These are phyloP conservation scores for Leptoteleia sp. DNA, from an alignment of 1,140 invertebrate genomes.

Conservation along the genomic window DNA sequence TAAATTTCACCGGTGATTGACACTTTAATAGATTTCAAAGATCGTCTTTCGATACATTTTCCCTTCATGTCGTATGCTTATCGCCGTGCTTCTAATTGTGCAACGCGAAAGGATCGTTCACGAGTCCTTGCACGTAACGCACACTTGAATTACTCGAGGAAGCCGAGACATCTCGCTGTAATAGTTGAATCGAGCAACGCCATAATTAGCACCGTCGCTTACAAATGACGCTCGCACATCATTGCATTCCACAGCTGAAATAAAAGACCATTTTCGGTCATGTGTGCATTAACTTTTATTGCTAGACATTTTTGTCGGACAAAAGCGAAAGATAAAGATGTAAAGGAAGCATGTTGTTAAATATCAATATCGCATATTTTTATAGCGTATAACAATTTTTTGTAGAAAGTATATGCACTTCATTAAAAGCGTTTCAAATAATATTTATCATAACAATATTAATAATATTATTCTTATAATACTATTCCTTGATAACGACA, in stretches of 20 bases:
- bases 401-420: too few species aligned
- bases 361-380: slow-evolving; percentile 19
- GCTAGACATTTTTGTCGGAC: neutral
- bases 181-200: slow-evolving; percentile 37
- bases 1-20: slow-evolving; percentile 24
- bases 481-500: too few species aligned
- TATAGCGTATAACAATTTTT: too few species aligned
- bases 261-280: slow-evolving; percentile 33
- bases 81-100: slow-evolving; percentile 29
- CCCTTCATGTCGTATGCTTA: slow-evolving; percentile 24
- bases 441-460: too few species aligned
- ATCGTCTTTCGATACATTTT: slow-evolving; percentile 26
- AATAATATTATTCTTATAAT: too few species aligned
- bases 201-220: slow-evolving; percentile 51
- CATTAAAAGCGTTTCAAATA: too few species aligned
- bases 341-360: slow-evolving; percentile 21
- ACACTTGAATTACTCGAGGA: slow-evolving; percentile 30
- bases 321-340: slow-evolving; percentile 39
- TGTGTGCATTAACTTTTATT: too few species aligned
- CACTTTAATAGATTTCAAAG: slow-evolving; percentile 8
- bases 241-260: slow-evolving; percentile 44
- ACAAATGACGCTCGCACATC: slow-evolving; percentile 43
- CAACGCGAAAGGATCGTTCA: slow-evolving; percentile 13
- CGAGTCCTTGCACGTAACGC: slow-evolving; percentile 44
- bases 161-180: slow-evolving; percentile 43